phyloP scores from a whole-genome alignment of 2,888 invertebrate genomes.

The Orthosia gracilis region DNA sequence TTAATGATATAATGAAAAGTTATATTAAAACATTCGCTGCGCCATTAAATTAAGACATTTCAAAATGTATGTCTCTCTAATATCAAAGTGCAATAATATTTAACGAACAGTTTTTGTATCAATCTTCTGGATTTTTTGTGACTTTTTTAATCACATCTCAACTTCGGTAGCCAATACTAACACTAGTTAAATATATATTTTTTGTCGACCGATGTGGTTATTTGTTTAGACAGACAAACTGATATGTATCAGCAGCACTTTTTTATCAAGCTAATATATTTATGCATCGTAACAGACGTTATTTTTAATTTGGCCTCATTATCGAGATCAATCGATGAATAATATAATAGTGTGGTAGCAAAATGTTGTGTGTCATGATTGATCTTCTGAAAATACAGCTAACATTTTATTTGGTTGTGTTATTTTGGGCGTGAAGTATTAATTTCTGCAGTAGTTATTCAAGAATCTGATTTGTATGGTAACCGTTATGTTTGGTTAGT shows the following conservation, averaged over 20 bases:
- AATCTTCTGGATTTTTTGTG: slow-evolving; percentile 57
- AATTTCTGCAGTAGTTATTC: slow-evolving; percentile 50
- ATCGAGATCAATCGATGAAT: slow-evolving; percentile 71
- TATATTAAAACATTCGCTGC: slow-evolving; percentile 3
- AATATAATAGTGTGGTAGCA: slow-evolving; percentile 67
- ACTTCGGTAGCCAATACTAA: slow-evolving; percentile 68
- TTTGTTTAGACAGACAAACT: slow-evolving; percentile 78
- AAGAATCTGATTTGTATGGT: slow-evolving; percentile 58
- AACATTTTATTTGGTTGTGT: slow-evolving; percentile 40
- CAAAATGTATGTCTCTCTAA: slow-evolving; percentile 29
- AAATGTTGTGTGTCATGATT: slow-evolving; percentile 67
- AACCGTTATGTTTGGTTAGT: slow-evolving; percentile 64
- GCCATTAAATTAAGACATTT: slow-evolving; percentile 36
- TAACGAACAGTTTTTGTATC: slow-evolving; percentile 43
- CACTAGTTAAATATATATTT: slow-evolving; percentile 69
- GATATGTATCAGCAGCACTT: slow-evolving; percentile 75
- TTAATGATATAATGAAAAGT: neutral
- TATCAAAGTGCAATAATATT: slow-evolving; percentile 52
- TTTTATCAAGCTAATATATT: slow-evolving; percentile 67
- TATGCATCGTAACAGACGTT: slow-evolving; percentile 71
- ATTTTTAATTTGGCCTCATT: slow-evolving; percentile 75
- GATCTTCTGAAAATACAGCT: slow-evolving; percentile 53
- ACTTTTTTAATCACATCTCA: slow-evolving; percentile 54
- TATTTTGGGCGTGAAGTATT: slow-evolving; percentile 40
- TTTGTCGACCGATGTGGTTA: slow-evolving; percentile 72